A percentile compares a stretch with the other conserved stretches of the same genome.
phyloP scores from a whole-genome alignment of 1,140 invertebrate genomes.

The Homalodisca vitripennis region DNA sequence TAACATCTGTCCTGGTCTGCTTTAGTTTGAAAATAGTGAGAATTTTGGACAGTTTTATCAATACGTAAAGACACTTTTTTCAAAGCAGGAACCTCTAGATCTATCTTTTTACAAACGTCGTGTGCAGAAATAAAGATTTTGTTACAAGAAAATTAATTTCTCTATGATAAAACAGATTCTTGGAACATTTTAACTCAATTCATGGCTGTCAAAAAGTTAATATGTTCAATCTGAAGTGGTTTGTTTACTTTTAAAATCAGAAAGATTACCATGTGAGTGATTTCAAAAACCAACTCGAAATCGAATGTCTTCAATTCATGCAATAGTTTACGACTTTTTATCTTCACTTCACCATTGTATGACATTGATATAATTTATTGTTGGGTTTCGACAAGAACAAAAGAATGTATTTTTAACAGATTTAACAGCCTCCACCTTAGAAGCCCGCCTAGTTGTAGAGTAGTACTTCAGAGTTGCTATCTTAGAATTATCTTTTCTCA shows the following conservation, averaged over 20 bases:
- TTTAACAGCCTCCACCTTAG: too few relatives aligned
- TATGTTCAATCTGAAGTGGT: neutral
- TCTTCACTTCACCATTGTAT: neutral
- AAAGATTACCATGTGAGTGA: too few relatives aligned
- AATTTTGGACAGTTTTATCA: neutral
- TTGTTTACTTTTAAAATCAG: neutral
- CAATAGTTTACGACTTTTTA: neutral
- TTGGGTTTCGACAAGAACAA: neutral
- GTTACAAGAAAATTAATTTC: neutral
- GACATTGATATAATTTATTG: neutral
- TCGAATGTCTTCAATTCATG: neutral
- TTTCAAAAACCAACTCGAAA: too few relatives aligned
- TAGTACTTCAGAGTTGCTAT: too few relatives aligned
- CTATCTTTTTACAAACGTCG: neutral
- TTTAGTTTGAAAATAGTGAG: neutral
- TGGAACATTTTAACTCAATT: neutral
- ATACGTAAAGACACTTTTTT: neutral
- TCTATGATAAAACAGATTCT: neutral
- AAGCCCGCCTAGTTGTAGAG: too few relatives aligned
- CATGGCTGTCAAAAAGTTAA: neutral
- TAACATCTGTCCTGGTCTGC: neutral
- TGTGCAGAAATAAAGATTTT: neutral
- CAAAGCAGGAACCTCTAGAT: neutral
- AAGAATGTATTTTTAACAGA: too few relatives aligned
- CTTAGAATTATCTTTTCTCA: too few relatives aligned